Evolutionary conservation across 2,797 vertebrate genomes (phyloP).

Genomic region (Rhinella marina): DNA sequence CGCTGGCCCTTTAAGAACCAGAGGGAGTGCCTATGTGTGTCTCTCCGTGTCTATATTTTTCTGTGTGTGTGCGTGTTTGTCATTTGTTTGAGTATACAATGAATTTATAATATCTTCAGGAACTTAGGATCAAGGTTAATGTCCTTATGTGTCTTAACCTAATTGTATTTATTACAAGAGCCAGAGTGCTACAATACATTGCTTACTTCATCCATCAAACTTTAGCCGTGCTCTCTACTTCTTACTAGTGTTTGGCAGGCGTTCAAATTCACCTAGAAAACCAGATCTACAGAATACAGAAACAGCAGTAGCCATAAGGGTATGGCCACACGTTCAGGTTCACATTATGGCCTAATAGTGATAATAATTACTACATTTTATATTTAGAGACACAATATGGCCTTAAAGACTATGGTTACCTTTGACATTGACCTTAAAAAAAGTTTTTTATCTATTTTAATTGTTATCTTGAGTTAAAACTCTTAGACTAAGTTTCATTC

Average conservation of each 20-base stretch:
- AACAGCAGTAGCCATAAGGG: too few relatives aligned
- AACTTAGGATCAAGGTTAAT: slow-evolving; percentile 35
- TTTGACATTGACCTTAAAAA: too few relatives aligned
- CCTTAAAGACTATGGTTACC: too few relatives aligned
- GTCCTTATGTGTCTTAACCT: slow-evolving; percentile 33
- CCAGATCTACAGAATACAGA: neutral
- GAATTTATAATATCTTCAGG: neutral
- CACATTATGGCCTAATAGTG: too few relatives aligned
- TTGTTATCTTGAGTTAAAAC: too few relatives aligned
- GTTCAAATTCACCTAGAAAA: slow-evolving; percentile 35
- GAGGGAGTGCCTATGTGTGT: neutral
- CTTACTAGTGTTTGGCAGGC: slow-evolving; percentile 37
- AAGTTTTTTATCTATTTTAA: too few relatives aligned
- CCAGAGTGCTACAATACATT: slow-evolving; percentile 43
- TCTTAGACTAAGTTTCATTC: too few relatives aligned
- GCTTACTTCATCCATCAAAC: slow-evolving; percentile 54
- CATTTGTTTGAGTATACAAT: neutral
- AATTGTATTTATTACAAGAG: slow-evolving; percentile 43
- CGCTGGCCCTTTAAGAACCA: too few relatives aligned
- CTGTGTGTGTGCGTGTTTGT: neutral
- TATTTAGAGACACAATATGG: too few relatives aligned
- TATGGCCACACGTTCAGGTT: too few relatives aligned
- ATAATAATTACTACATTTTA: too few relatives aligned
- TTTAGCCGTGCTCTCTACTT: slow-evolving; percentile 2
- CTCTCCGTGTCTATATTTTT: neutral